Evolutionary conservation across 2,888 invertebrate species (phyloP).

Genomic region (Leptopilina myrica): DNA sequence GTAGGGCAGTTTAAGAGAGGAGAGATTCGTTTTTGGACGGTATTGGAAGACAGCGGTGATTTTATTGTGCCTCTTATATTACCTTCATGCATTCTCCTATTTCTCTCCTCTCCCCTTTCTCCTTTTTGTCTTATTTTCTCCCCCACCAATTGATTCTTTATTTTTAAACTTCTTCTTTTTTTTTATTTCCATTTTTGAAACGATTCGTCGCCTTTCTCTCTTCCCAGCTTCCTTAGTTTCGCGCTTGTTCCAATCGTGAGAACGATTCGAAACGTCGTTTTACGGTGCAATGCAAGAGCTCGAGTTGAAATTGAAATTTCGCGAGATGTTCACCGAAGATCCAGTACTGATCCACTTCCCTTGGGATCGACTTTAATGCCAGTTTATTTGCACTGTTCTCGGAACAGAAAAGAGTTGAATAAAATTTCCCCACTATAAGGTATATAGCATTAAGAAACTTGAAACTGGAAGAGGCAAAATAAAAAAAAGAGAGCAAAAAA

Average conservation of each 20-base stretch:
- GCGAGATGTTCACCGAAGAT: conserved; percentile 34
- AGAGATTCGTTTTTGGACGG: background rate
- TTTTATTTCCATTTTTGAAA: conserved; percentile 44
- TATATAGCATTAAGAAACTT: conserved; percentile 5
- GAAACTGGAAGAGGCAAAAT: background rate
- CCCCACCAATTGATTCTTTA: conserved; percentile 35
- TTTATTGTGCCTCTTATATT: conserved; percentile 72
- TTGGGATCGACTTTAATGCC: conserved; percentile 22
- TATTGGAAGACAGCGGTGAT: conserved; percentile 59
- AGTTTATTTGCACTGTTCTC: conserved; percentile 22
- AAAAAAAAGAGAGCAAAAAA: background rate
- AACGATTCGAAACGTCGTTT: conserved; percentile 51
- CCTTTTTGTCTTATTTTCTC: too few species aligned
- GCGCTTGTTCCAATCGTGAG: conserved; percentile 46
- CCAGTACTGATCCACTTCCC: conserved; percentile 34
- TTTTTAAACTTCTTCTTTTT: conserved; percentile 45
- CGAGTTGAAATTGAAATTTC: conserved; percentile 43
- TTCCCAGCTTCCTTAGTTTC: background rate
- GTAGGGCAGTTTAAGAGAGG: background rate
- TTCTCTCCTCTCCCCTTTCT: background rate
- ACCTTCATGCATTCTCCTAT: conserved; percentile 55
- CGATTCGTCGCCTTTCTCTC: conserved; percentile 39
- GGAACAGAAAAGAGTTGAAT: background rate
- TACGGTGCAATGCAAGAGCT: conserved; percentile 44
- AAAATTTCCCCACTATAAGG: background rate